Conservation (phyloP, 2,113 vertebrate species). For the Anhinga rufa region DNA sequence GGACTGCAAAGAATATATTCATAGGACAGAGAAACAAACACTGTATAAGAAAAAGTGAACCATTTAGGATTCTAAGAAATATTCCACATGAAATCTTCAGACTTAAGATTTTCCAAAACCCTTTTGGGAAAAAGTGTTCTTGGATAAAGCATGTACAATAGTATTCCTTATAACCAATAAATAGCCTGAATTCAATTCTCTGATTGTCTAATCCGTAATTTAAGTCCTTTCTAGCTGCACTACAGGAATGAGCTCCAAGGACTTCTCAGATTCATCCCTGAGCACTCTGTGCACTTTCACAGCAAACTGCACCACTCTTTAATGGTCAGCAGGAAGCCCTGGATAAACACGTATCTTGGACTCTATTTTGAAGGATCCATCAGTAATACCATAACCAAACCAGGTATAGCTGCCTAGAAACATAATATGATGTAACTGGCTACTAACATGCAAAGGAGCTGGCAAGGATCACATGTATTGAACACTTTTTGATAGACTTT, state of each 20-base stretch:
- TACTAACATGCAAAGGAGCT: not conserved
- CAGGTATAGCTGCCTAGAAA: not conserved
- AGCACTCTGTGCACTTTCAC: not conserved
- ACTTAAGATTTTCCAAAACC: not conserved
- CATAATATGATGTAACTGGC: not conserved
- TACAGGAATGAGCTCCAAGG: not conserved
- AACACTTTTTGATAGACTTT: not conserved
- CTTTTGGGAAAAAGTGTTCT: not conserved
- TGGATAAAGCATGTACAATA: not conserved
- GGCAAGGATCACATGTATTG: not conserved
- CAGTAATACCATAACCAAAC: not conserved
- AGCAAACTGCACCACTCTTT: not conserved
- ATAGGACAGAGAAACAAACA: not conserved
- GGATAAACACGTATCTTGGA: not conserved
- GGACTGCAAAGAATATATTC: not conserved
- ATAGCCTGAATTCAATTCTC: not conserved
- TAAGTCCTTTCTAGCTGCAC: not conserved
- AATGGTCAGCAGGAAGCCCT: not conserved
- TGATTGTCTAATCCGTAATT: not conserved
- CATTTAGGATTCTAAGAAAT: not conserved
- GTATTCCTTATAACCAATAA: not conserved
- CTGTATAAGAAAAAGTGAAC: not conserved
- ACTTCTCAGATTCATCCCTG: not conserved
- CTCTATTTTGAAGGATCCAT: not conserved
- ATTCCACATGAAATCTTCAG: not conserved